These are phyloP conservation scores for Calliopum simillimum DNA, from an alignment of 2,888 invertebrate genomes.

Conservation along the genomic window DNA sequence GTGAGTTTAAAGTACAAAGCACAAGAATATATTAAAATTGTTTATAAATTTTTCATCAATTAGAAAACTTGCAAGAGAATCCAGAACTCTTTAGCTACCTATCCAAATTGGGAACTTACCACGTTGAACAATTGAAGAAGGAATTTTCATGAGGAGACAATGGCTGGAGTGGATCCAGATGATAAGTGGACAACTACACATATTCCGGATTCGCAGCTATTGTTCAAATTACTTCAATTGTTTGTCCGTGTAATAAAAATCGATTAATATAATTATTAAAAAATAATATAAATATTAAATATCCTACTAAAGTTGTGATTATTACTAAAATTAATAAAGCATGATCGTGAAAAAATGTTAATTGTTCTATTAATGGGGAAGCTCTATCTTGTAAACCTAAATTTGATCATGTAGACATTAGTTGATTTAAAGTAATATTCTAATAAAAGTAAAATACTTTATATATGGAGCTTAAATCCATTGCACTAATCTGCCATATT, in stretches of 20 bases:
- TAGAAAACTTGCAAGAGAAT: slow-evolving; percentile 68
- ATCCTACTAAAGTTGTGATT: slow-evolving; percentile 73
- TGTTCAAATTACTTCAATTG: slow-evolving; percentile 76
- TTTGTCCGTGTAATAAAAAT: slow-evolving; percentile 61
- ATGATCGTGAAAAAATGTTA: slow-evolving; percentile 75
- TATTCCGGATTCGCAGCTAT: no score
- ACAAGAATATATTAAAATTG: background rate
- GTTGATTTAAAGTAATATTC: slow-evolving; percentile 69
- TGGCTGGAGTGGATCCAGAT: no score
- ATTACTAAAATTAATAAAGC: slow-evolving; percentile 73
- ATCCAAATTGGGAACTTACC: slow-evolving; percentile 84
- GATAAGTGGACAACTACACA: no score
- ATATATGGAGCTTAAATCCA: slow-evolving; percentile 77
- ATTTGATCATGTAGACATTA: slow-evolving; percentile 72
- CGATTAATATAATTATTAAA: slow-evolving; percentile 72
- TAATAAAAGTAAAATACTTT: slow-evolving; percentile 74
- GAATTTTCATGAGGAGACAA: slow-evolving; percentile 87
- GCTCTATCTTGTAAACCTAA: slow-evolving; percentile 72
- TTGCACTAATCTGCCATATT: slow-evolving; percentile 74
- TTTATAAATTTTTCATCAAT: background rate
- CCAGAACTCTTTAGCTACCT: slow-evolving; percentile 79
- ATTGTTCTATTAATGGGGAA: slow-evolving; percentile 76
- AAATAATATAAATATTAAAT: slow-evolving; percentile 71
- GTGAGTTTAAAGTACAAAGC: slow-evolving; percentile 45
- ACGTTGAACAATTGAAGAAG: slow-evolving; percentile 85